phyloP scores from a whole-genome alignment of 2,888 invertebrate genomes.

The Tetragonula carbonaria region DNA sequence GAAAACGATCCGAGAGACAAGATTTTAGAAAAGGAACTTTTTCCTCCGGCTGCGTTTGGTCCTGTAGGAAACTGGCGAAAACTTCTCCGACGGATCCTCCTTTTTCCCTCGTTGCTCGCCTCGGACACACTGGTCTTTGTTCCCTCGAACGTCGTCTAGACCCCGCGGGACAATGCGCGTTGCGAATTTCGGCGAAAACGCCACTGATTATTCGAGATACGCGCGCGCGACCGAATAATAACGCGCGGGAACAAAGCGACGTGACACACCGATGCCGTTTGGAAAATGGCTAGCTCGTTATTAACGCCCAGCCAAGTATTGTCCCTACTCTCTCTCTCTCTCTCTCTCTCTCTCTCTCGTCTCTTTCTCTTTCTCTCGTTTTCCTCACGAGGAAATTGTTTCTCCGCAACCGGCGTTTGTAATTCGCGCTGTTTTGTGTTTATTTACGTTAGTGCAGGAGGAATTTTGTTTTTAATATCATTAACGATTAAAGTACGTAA shows the following conservation, averaged over 20 bases:
- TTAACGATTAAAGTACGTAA: too few species aligned
- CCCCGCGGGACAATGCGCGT: conserved; percentile 45
- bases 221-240: conserved; percentile 39
- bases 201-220: conserved; percentile 61
- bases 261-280: conserved; percentile 40
- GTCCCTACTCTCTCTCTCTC: conserved; percentile 19
- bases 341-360: conserved; percentile 6
- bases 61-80: conserved; percentile 46
- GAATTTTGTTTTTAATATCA: too few species aligned
- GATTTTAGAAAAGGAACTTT: conserved; percentile 23
- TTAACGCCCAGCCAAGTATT: conserved; percentile 40
- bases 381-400: conserved; percentile 13
- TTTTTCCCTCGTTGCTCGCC: background rate
- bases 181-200: conserved; percentile 51
- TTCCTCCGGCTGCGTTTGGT: background rate
- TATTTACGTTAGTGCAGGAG: too few species aligned
- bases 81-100: conserved; percentile 17
- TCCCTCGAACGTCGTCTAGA: conserved; percentile 12
- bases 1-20: conserved; percentile 44
- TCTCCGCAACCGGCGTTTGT: background rate
- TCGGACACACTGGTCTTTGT: conserved; percentile 51
- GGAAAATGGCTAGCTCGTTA: conserved; percentile 45
- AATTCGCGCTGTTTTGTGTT: background rate
- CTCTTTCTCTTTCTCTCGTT: background rate
- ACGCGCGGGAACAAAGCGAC: conserved; percentile 27